Conservation (phyloP, 2,797 vertebrate species). For the Mastacembelus armatus region DNA sequence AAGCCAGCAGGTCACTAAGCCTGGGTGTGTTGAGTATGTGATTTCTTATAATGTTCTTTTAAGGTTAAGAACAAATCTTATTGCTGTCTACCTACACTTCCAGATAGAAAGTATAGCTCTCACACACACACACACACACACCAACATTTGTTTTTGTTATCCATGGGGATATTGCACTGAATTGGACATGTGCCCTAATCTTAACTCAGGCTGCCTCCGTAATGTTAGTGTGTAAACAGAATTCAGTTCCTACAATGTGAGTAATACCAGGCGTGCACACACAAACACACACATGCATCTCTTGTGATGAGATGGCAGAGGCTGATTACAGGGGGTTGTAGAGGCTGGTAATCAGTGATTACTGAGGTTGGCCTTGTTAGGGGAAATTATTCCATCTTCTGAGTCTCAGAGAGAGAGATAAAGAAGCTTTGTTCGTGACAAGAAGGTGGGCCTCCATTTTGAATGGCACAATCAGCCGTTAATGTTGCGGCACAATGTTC, state of each 20-base stretch:
- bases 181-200: too few relatives aligned
- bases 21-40: conserved; percentile 6
- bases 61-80: conserved; percentile 41
- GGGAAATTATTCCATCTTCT: conserved; percentile 62
- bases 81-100: conserved; percentile 40
- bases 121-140: too few relatives aligned
- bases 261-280: too few relatives aligned
- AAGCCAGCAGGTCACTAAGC: not conserved
- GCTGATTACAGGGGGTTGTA: conserved; percentile 63
- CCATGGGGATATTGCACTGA: too few relatives aligned
- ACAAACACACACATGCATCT: not conserved
- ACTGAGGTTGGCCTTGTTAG: conserved; percentile 57
- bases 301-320: conserved; percentile 48
- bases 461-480: conserved; percentile 9
- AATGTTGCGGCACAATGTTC: not conserved
- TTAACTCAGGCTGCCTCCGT: too few relatives aligned
- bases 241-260: not conserved
- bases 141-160: too few relatives aligned
- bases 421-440: conserved; percentile 28
- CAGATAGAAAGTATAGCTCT: not conserved
- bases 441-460: not conserved
- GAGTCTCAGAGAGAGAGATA: conserved; percentile 33
- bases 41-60: too few relatives aligned
- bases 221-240: too few relatives aligned
- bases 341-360: conserved; percentile 69